phyloP scores from a whole-genome alignment of 2,888 invertebrate species.

The Sympetrum striolatum region DNA sequence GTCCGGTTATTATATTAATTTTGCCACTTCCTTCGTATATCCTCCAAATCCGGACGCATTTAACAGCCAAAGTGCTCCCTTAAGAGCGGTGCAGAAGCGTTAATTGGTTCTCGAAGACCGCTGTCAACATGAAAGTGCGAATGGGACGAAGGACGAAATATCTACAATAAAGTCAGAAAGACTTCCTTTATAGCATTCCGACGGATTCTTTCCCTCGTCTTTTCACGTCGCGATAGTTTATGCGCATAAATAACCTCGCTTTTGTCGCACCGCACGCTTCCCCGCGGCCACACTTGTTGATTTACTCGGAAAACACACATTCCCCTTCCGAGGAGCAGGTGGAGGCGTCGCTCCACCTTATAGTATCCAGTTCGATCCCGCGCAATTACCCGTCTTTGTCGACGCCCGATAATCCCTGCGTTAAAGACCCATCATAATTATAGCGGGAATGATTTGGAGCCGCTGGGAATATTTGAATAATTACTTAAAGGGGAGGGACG shows the following conservation, averaged over 20 bases:
- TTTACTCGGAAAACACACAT: neutral
- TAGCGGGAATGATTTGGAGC: neutral
- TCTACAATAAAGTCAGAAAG: too few relatives aligned
- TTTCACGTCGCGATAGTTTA: neutral
- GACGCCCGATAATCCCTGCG: neutral
- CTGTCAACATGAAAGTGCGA: too few relatives aligned
- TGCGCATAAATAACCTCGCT: neutral
- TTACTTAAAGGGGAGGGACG: neutral
- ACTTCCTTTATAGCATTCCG: too few relatives aligned
- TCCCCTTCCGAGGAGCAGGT: neutral
- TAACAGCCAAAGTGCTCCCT: too few relatives aligned
- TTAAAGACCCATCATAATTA: neutral
- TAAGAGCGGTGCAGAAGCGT: too few relatives aligned
- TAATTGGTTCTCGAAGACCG: too few relatives aligned
- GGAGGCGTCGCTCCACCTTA: neutral
- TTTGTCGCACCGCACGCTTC: neutral
- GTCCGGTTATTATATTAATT: too few relatives aligned
- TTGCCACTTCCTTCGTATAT: too few relatives aligned
- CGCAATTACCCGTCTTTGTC: neutral
- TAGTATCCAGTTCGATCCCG: neutral
- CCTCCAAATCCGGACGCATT: too few relatives aligned
- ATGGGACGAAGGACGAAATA: too few relatives aligned
- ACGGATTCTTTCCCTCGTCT: neutral
- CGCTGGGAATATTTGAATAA: neutral
- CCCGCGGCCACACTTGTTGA: neutral